phyloP scores from a whole-genome alignment of 1,140 invertebrate species.

The Heterodera schachtii region DNA sequence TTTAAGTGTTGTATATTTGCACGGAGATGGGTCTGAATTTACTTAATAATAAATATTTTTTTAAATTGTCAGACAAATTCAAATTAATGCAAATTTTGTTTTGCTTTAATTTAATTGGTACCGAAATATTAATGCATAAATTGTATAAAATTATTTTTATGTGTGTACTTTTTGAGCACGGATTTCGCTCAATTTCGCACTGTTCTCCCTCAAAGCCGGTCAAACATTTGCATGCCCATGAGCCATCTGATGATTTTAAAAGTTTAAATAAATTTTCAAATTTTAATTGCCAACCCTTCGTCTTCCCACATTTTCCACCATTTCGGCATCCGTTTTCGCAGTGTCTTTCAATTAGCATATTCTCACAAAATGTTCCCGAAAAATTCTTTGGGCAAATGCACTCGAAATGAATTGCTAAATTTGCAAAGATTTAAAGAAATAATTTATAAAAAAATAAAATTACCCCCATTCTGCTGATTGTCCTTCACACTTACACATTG shows the following conservation, averaged over 20 bases:
- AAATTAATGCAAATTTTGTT: too few species aligned
- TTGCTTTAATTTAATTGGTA: too few species aligned
- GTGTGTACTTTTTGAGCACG: conserved; percentile 36
- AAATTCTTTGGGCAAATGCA: conserved; percentile 32
- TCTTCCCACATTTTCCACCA: conserved; percentile 69
- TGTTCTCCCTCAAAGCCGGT: conserved; percentile 74
- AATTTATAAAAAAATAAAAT: conserved; percentile 6
- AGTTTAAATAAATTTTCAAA: conserved; percentile 8
- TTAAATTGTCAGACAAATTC: too few species aligned
- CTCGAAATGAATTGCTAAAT: conserved; percentile 18
- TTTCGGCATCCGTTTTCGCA: conserved; percentile 79
- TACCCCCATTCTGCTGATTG: background rate
- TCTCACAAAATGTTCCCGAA: conserved; percentile 22
- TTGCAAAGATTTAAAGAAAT: background rate
- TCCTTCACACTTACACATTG: conserved; percentile 5
- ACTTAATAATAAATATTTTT: too few species aligned
- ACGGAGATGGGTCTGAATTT: conserved; percentile 75
- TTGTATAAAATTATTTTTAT: conserved; percentile 64
- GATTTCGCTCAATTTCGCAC: conserved; percentile 49
- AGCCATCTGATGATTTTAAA: conserved; percentile 71
- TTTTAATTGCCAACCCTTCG: conserved; percentile 75
- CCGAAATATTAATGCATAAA: too few species aligned
- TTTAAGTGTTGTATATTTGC: too few species aligned
- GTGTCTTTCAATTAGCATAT: background rate
- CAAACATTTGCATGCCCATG: conserved; percentile 84